Evolutionary conservation across 2,113 vertebrate species (phyloP).

Genomic region (Cygnus atratus): DNA sequence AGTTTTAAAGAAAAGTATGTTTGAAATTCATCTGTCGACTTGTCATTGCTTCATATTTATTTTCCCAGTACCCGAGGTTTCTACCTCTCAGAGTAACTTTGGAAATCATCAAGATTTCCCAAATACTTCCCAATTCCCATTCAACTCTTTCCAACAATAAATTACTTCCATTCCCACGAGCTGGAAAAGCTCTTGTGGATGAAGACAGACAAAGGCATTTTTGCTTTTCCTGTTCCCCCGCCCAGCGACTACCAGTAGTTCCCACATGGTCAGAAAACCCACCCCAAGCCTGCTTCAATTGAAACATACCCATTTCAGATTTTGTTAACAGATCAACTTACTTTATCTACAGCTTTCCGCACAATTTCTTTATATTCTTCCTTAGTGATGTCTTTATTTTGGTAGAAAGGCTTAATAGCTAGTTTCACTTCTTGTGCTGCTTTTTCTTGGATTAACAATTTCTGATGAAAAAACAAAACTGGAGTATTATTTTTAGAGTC

Average conservation of each 20-base stretch:
- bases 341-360: conserved; percentile 97
- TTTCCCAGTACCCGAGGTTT: neutral
- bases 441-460: conserved; percentile 92
- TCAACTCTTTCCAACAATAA: neutral
- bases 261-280: neutral
- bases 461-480: conserved; percentile 76
- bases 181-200: neutral
- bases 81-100: neutral
- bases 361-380: conserved; percentile 99
- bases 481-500: neutral
- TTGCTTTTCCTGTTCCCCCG: neutral
- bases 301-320: accelerated
- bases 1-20: neutral
- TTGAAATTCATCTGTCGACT: neutral
- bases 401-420: conserved; percentile 97
- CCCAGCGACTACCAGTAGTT: neutral
- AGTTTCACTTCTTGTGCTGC: conserved; percentile 94
- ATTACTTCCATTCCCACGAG: neutral
- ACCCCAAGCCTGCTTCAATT: accelerated
- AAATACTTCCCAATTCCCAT: neutral
- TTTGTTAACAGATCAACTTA: conserved; percentile 50
- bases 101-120: neutral
- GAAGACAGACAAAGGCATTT: neutral
- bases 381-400: conserved; percentile 98
- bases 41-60: neutral